These are phyloP conservation scores for Papilio xuthus DNA, from an alignment of 1,140 invertebrate genomes.

Conservation along the genomic window DNA sequence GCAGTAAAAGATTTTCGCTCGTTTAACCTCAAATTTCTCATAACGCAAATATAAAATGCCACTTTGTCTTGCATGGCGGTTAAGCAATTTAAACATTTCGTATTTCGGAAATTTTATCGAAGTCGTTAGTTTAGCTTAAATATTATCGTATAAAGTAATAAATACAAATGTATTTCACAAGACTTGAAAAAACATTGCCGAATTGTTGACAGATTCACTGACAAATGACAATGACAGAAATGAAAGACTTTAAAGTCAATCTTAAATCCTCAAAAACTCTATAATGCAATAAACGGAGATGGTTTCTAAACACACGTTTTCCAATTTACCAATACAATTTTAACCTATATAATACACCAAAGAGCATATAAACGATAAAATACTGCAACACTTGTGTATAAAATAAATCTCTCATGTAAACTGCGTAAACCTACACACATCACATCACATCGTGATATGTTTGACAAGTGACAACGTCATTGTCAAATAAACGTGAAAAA, in stretches of 20 bases:
- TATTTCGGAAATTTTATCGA: neutral
- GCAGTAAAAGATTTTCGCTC: constrained; percentile 67
- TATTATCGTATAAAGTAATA: neutral
- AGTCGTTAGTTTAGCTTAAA: constrained; percentile 7
- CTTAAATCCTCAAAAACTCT: neutral
- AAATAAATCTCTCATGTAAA: neutral
- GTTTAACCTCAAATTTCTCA: constrained; percentile 75
- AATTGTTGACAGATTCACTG: constrained; percentile 17
- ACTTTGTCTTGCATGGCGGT: constrained; percentile 65
- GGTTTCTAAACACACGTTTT: neutral
- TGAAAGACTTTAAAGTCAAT: neutral
- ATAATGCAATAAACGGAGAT: neutral
- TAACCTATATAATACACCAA: too few species aligned
- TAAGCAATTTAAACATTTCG: constrained; percentile 74
- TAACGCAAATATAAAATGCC: constrained; percentile 64
- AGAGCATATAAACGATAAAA: too few species aligned
- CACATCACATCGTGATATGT: neutral
- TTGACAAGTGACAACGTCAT: neutral
- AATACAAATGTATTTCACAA: constrained; percentile 8
- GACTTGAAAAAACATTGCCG: constrained; percentile 30
- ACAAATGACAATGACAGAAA: neutral
- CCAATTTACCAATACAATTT: too few species aligned
- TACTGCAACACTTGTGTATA: too few species aligned
- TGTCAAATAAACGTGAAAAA: constrained; percentile 19
- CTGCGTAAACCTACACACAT: neutral